phyloP scores from a whole-genome alignment of 1,140 invertebrate species.

The Drosophila kikkawai region DNA sequence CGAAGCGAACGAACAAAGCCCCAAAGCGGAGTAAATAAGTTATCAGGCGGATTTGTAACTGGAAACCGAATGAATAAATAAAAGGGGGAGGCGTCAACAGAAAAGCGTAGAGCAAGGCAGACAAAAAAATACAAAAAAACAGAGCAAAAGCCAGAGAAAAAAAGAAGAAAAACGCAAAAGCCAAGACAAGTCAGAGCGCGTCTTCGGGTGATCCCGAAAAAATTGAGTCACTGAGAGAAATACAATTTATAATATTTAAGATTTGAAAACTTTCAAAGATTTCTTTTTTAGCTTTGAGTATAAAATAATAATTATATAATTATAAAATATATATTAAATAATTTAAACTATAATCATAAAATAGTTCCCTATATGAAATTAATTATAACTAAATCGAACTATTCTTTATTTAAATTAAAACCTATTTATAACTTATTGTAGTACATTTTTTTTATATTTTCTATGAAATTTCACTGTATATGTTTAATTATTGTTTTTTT shows the following conservation, averaged over 20 bases:
- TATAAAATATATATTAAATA: too few species aligned
- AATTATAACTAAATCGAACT: too few species aligned
- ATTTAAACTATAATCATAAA: too few species aligned
- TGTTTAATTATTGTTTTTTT: too few species aligned
- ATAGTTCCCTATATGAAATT: too few species aligned
- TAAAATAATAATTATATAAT: too few species aligned
- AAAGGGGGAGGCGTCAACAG: slow-evolving; percentile 79
- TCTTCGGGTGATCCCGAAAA: slow-evolving; percentile 37
- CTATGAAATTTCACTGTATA: too few species aligned
- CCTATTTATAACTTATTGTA: too few species aligned
- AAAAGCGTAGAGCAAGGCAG: slow-evolving; percentile 37
- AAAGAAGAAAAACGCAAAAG: background rate
- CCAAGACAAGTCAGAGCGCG: slow-evolving; percentile 51
- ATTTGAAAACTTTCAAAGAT: background rate
- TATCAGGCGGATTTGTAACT: slow-evolving; percentile 81
- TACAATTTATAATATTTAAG: background rate
- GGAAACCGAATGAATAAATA: slow-evolving; percentile 72
- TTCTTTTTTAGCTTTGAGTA: too few species aligned
- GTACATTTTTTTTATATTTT: too few species aligned
- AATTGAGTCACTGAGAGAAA: slow-evolving; percentile 13
- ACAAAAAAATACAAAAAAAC: slow-evolving; percentile 2
- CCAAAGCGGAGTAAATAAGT: slow-evolving; percentile 76
- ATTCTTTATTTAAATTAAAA: too few species aligned
- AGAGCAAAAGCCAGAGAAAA: slow-evolving; percentile 26
- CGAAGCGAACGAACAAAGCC: slow-evolving; percentile 60